Base-by-base conservation (phyloP, 2,888 invertebrate species). In the Andrena fulva region DNA sequence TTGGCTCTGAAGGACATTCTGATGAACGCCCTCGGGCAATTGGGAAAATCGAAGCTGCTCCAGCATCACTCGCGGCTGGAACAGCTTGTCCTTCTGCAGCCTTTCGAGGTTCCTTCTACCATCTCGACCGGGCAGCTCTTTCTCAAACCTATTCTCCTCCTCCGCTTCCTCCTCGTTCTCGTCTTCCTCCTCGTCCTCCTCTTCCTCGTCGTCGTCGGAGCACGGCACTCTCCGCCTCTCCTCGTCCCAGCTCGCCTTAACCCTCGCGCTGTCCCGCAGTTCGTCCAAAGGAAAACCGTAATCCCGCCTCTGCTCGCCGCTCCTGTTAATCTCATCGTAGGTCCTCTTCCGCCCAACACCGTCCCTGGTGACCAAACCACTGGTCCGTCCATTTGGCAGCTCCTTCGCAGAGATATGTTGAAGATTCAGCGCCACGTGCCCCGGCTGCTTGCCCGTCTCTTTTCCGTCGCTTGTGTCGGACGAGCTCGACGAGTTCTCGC, bases 31-130 rank as follows among this genome's bases (percentile, higher is more conserved):
- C 71, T 87, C 84, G 6, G 91, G 89, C 66, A 92, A 77, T 74
- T 89, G 91, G n/a, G 92, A 89, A 31, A 92, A 89, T 54, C 90
- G 92, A 42, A 93, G 79, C 77, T 92, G 93, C 71, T 93, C 93
- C 29, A 94, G 77, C n/a, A 93, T 90, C 0, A 93, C 93, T 70
- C 94, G 87, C 0, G 94, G 94, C 62, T 94, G 94, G n/a, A 93
- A 89, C 70, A 91, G 81, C 78, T 90, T 91, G 86, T 93, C 87
- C 50, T 90, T 91, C 68, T 90, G 89, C 66, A 91, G 82, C 62
- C 85, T 90, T 74, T 93, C 90, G 48, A 93, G 85, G 66, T 91
- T 77, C 42, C n/a, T 82, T 63, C 80, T 77, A 35, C 42, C 80
- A 66, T 68, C 69, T 83, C 68, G 48, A 1, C 50, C 50, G n/a